Evolutionary conservation across 2,797 vertebrate genomes (phyloP).

Genomic region (Labroides dimidiatus): DNA sequence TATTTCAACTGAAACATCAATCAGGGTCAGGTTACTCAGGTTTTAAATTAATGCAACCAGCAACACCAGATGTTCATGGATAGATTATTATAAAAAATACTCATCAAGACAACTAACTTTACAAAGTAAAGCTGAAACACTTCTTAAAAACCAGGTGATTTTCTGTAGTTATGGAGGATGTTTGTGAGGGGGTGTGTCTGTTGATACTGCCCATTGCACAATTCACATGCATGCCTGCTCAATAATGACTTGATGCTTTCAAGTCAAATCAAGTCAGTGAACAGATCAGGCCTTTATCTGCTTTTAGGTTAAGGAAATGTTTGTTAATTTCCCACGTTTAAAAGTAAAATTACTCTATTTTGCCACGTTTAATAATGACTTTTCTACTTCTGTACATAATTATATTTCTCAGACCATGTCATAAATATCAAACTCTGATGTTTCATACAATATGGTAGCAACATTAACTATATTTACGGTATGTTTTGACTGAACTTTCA

Average conservation of each 20-base stretch:
- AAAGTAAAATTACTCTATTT: background rate
- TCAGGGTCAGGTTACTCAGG: background rate
- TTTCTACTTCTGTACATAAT: background rate
- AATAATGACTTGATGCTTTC: slow-evolving; percentile 19
- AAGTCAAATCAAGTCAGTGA: slow-evolving; percentile 3
- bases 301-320: background rate
- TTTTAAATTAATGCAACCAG: background rate
- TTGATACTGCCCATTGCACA: slow-evolving; percentile 52
- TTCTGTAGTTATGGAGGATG: background rate
- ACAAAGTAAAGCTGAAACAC: no score
- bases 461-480: no score
- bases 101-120: no score
- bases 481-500: background rate
- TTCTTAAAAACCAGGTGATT: background rate
- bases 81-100: background rate
- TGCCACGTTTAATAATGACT: no score
- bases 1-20: background rate
- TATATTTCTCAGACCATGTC: fast-evolving
- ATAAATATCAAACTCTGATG: fast-evolving
- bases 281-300: background rate
- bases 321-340: background rate
- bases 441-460: background rate
- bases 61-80: background rate
- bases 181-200: slow-evolving; percentile 59
- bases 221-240: slow-evolving; percentile 60